phyloP scores from a whole-genome alignment of 2,797 vertebrate genomes.

The Gymnocypris eckloni region DNA sequence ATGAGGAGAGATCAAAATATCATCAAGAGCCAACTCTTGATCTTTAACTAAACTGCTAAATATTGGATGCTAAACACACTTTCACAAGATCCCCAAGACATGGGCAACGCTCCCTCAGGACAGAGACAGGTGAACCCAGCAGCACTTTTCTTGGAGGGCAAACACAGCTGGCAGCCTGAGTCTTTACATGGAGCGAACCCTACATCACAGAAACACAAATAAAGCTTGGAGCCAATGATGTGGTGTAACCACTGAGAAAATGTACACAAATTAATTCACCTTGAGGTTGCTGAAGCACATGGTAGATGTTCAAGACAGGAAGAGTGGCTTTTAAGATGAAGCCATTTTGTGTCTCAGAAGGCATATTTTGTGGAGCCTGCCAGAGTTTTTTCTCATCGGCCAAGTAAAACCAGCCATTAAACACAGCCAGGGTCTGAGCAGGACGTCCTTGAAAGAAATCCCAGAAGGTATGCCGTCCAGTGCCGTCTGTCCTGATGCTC shows the following conservation, averaged over 20 bases:
- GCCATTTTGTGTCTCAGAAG: slow-evolving; percentile 57
- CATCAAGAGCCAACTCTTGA: too few species aligned
- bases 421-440: slow-evolving; percentile 75
- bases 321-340: slow-evolving; percentile 72
- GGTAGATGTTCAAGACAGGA: slow-evolving; percentile 75
- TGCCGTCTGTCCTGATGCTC: slow-evolving; percentile 82
- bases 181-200: slow-evolving; percentile 75
- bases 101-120: slow-evolving; percentile 78
- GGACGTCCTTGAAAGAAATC: slow-evolving; percentile 72
- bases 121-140: slow-evolving; percentile 85
- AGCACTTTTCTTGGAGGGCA: slow-evolving; percentile 79
- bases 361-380: slow-evolving; percentile 68
- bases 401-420: slow-evolving; percentile 85
- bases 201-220: slow-evolving; percentile 37
- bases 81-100: slow-evolving; percentile 79
- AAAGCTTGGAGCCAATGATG: not conserved
- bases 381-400: slow-evolving; percentile 77
- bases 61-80: slow-evolving; percentile 71
- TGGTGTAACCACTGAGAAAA: not conserved
- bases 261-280: slow-evolving; percentile 68
- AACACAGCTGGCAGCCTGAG: slow-evolving; percentile 82
- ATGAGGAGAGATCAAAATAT: not conserved
- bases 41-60: not conserved
- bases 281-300: slow-evolving; percentile 81
- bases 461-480: slow-evolving; percentile 77